phyloP scores from a whole-genome alignment of 2,797 vertebrate genomes.

The Microctenopoma lineatum region DNA sequence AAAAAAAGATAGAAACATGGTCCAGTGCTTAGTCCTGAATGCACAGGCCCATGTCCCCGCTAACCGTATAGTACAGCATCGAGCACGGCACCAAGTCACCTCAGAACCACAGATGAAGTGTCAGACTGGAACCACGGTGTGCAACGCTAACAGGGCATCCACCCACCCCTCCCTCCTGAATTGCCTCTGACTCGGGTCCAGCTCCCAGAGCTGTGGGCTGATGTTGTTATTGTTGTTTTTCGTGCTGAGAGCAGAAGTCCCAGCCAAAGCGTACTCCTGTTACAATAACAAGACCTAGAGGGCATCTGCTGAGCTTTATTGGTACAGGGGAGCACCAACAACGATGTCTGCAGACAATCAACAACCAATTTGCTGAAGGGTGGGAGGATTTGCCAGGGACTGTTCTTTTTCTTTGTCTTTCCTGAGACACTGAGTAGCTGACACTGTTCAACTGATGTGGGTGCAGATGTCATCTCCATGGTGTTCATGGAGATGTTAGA shows the following conservation, averaged over 20 bases:
- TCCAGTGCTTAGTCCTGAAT: not conserved
- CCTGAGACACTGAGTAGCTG: slow-evolving; percentile 32
- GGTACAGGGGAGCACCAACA: slow-evolving; percentile 65
- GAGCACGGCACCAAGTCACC: slow-evolving; percentile 37
- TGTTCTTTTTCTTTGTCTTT: slow-evolving; percentile 52
- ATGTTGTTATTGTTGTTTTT: slow-evolving; percentile 83
- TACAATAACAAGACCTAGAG: slow-evolving; percentile 76
- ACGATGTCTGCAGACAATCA: slow-evolving; percentile 76
- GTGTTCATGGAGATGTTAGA: slow-evolving; percentile 9
- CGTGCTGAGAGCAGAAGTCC: slow-evolving; percentile 69
- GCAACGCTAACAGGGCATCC: slow-evolving; percentile 56
- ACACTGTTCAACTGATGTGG: slow-evolving; percentile 17
- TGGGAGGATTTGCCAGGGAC: slow-evolving; percentile 57
- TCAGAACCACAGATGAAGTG: slow-evolving; percentile 54
- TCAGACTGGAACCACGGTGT: slow-evolving; percentile 40
- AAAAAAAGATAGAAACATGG: slow-evolving; percentile 15
- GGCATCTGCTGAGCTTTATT: slow-evolving; percentile 64
- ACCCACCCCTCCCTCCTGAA: slow-evolving; percentile 12
- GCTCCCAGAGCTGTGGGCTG: slow-evolving; percentile 63
- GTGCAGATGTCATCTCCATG: no score
- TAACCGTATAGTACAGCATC: slow-evolving; percentile 13
- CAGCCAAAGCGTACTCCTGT: slow-evolving; percentile 74
- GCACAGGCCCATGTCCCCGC: slow-evolving; percentile 7
- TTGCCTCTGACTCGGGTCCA: slow-evolving; percentile 65
- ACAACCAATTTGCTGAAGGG: slow-evolving; percentile 69